Conservation (phyloP, 2,797 vertebrate genomes). For the Zalophus californianus region DNA sequence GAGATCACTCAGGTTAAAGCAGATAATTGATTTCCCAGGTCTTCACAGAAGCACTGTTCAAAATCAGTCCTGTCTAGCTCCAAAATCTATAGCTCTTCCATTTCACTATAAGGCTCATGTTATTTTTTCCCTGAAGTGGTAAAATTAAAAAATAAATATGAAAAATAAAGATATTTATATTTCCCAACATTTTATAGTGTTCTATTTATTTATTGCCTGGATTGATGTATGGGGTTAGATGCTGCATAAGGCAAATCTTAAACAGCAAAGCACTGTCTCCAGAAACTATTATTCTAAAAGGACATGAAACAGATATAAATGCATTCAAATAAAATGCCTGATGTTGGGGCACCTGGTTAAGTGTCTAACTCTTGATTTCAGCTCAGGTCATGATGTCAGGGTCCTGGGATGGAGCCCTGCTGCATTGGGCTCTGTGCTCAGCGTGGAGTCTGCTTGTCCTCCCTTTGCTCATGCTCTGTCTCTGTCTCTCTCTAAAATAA, state of each 20-base stretch:
- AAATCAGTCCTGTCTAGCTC: slow-evolving; percentile 17
- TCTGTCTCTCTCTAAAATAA: not conserved
- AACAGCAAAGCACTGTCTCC: slow-evolving; percentile 8
- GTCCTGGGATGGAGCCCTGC: not conserved
- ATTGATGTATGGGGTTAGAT: not conserved
- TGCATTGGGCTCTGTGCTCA: not conserved
- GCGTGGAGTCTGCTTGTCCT: not conserved
- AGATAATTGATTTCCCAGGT: not conserved
- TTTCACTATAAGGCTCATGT: not conserved
- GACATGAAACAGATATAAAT: slow-evolving; percentile 46
- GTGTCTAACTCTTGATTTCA: not conserved
- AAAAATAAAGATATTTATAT: slow-evolving; percentile 19
- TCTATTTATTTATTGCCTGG: not conserved
- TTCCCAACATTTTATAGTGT: slow-evolving; percentile 18
- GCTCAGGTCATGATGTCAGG: not conserved
- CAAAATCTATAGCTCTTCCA: not conserved
- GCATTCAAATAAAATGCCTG: slow-evolving; percentile 22
- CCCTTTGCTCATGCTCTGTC: not conserved
- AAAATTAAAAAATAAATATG: slow-evolving; percentile 40
- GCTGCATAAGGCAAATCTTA: slow-evolving; percentile 11
- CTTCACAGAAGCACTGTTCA: not conserved
- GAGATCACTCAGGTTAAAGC: not conserved
- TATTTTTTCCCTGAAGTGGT: not conserved
- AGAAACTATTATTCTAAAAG: slow-evolving; percentile 29
- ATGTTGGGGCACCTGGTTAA: not conserved